Conservation (phyloP, 2,113 vertebrate species). For the Toxotes jaculatrix region DNA sequence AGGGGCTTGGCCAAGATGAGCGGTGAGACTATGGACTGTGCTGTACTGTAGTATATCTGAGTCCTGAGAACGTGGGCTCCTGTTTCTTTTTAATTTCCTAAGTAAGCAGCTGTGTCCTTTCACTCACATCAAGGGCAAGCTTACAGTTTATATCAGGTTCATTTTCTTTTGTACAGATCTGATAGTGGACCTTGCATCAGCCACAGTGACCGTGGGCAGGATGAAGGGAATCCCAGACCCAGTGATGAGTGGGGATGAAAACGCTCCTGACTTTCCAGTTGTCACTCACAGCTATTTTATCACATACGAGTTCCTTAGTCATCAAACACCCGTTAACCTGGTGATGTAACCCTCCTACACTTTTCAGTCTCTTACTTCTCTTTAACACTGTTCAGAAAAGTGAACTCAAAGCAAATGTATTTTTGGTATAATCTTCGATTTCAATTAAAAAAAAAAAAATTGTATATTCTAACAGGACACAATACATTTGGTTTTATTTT, state of each 20-base stretch:
- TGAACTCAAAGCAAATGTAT: not conserved
- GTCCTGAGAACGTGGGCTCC: not conserved
- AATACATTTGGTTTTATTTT: too few species aligned
- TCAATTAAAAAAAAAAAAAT: too few species aligned
- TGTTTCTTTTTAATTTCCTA: not conserved
- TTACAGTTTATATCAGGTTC: not conserved
- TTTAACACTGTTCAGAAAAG: not conserved
- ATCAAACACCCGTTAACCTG: constrained; percentile 10
- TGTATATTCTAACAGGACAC: too few species aligned
- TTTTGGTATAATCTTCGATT: not conserved
- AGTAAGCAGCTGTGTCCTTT: not conserved
- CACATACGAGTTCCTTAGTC: constrained; percentile 82
- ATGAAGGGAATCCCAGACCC: constrained; percentile 83
- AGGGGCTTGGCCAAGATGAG: constrained; percentile 74
- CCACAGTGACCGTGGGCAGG: constrained; percentile 83
- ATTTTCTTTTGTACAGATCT: constrained; percentile 73
- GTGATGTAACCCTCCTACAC: constrained; percentile 30
- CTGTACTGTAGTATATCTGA: not conserved
- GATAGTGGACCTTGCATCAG: constrained; percentile 57
- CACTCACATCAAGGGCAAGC: not conserved
- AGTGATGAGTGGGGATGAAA: constrained; percentile 32
- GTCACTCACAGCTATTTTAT: constrained; percentile 85
- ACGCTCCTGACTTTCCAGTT: constrained; percentile 64
- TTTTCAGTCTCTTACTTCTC: not conserved
- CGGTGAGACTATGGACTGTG: constrained; percentile 79